Evolutionary conservation across 1,140 invertebrate genomes (phyloP).

Genomic region (Brachystomella parvula): DNA sequence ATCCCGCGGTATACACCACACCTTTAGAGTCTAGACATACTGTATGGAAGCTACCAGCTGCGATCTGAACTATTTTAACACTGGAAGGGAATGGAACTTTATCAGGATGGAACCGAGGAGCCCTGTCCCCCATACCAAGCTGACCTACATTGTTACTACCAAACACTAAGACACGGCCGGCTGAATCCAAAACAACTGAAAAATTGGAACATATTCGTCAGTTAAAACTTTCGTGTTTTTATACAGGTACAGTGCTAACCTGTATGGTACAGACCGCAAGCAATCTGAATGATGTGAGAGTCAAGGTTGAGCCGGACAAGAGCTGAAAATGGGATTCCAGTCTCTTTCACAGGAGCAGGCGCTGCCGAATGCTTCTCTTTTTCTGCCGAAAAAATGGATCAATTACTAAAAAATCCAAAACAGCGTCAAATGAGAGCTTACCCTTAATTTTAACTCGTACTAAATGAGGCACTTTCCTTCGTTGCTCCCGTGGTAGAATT

Average conservation of each 20-base stretch:
- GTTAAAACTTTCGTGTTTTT: background rate
- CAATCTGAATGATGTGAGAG: conserved; percentile 64
- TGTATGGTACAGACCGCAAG: conserved; percentile 85
- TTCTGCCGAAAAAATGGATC: background rate
- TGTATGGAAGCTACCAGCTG: conserved; percentile 91
- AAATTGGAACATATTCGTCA: conserved; percentile 32
- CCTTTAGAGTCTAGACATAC: conserved; percentile 81
- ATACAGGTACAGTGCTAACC: conserved; percentile 45
- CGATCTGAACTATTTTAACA: conserved; percentile 57
- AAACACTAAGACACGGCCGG: conserved; percentile 80
- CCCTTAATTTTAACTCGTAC: background rate
- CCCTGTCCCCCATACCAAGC: conserved; percentile 76
- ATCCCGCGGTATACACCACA: conserved; percentile 88
- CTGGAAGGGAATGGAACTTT: conserved; percentile 63
- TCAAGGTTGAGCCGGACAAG: conserved; percentile 43
- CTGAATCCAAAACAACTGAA: conserved; percentile 56
- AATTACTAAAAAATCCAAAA: background rate
- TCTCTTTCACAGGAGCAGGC: background rate
- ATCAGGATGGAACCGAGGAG: conserved; percentile 63
- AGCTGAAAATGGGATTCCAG: background rate
- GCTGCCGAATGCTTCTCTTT: background rate
- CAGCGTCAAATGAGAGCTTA: background rate
- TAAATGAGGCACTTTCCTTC: background rate
- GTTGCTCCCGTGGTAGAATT: background rate
- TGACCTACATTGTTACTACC: conserved; percentile 89